A percentile compares a stretch with the other conserved stretches of the same genome.
These are phyloP conservation scores for Pluvianellus socialis DNA, from an alignment of 2,113 vertebrate species.

Conservation along the genomic window DNA sequence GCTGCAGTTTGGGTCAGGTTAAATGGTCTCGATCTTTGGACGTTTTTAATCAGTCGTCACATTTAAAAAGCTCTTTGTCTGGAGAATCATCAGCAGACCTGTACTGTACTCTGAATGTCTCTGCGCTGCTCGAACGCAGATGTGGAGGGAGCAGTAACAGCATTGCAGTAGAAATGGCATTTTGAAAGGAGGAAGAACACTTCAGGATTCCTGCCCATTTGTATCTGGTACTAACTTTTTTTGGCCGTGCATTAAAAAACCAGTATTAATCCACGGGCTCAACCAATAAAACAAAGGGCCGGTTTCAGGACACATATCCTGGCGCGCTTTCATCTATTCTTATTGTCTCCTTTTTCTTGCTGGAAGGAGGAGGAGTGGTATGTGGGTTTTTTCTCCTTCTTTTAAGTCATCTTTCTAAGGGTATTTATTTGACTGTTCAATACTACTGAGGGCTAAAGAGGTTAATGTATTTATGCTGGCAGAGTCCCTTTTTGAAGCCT, in stretches of 20 bases:
- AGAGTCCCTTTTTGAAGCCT: not conserved
- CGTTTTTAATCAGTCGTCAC: not conserved
- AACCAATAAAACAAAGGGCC: not conserved
- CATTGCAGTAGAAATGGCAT: not conserved
- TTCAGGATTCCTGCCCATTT: accelerated
- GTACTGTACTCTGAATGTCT: not conserved
- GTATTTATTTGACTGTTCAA: not conserved
- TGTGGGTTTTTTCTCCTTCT: not conserved
- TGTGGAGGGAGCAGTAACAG: not conserved
- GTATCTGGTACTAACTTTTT: not conserved
- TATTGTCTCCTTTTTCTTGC: not conserved
- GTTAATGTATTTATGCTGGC: not conserved
- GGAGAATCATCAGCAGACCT: not conserved
- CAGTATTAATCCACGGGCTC: not conserved
- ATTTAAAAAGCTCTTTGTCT: not conserved
- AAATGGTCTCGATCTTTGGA: not conserved
- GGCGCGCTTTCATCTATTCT: not conserved
- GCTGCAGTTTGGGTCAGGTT: not conserved
- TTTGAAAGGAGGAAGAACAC: not conserved
- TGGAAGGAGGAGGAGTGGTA: not conserved
- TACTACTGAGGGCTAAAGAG: not conserved
- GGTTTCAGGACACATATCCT: not conserved
- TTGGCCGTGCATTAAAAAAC: not conserved
- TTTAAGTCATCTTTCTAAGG: not conserved
- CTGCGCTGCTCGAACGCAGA: not conserved